Evolutionary conservation across 2,113 vertebrate species (phyloP), one percentile per base, ranked within the genome.

Genomic region (Pluvialis apricaria): DNA sequence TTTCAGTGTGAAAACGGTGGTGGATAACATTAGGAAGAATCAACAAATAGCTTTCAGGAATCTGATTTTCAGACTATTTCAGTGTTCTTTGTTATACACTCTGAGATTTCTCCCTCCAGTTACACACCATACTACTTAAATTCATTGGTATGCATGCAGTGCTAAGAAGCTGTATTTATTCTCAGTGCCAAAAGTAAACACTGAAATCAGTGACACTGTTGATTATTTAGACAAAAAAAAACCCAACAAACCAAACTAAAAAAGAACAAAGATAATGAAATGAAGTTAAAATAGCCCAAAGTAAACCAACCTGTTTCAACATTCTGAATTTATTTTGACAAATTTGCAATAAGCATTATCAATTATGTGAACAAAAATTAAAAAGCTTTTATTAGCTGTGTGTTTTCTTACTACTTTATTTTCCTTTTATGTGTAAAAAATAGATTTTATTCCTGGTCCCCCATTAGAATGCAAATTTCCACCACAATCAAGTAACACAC

Each of bases 321-420:
- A 72, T 52, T 75, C 25, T 42, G 20, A 54, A 81, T 95, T 96
- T 96, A 90, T 93, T 94, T 83, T 75, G n/a, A 80, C 12, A 71
- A 64, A 71, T 76, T 36, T 89, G 40, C 21, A 91, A 47, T 25
- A 76, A 87, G 13, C 18, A 52, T 79, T 92, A 80, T 15, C 38
- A 84, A 38, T 29, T 19, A 4, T 36, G 8, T 45, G 11, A 86
- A 54, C 36, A 61, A 62, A 47, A 78, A 66, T 42, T 32, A 4
- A 65, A 76, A 82, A 85, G 14, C 66, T 52, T 68, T 82, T 79
- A 78, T 47, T 87, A 65, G 57, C 44, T 72, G 11, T 45, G 17
- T 31, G 49, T 62, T 94, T 82, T 84, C 65, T 91, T 78, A 89
- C 21, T 88, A 57, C 25, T 42, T 38, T 86, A 38, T n/a, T 62